Conservation (phyloP, 2,113 vertebrate species). For the Macheiramphus alcinus region DNA sequence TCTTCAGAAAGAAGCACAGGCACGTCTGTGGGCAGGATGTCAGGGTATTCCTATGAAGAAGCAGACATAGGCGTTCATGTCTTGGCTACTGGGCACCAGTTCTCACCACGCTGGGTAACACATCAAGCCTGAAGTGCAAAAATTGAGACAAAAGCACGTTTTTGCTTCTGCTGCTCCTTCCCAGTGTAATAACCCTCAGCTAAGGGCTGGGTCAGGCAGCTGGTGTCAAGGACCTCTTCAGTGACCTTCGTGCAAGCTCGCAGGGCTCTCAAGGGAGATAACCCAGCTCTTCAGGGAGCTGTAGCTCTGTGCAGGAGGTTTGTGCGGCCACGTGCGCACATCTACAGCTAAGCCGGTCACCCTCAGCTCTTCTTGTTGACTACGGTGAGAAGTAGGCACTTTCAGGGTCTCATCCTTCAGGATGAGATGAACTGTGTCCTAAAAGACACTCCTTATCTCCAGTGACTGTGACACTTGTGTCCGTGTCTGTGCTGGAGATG, state of each 20-base stretch:
- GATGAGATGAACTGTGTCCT: background rate
- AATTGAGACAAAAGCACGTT: rapidly evolving
- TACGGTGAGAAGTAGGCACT: background rate
- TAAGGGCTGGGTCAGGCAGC: background rate
- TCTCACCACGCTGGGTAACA: background rate
- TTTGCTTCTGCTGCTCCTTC: background rate
- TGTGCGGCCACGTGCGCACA: rapidly evolving
- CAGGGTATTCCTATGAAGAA: background rate
- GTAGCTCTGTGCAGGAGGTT: background rate
- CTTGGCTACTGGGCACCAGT: background rate
- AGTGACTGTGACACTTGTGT: background rate
- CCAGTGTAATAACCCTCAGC: background rate
- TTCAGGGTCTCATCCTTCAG: background rate
- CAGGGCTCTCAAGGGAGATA: background rate
- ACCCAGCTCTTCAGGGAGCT: background rate
- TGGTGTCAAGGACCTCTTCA: background rate
- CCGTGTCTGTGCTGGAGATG: background rate
- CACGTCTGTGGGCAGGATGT: background rate
- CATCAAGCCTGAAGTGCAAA: background rate
- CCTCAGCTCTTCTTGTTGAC: background rate
- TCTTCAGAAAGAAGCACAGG: background rate
- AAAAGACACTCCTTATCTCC: background rate
- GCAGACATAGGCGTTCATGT: background rate
- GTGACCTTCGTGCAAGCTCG: background rate
- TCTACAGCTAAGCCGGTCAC: background rate